Conservation (phyloP, 2,888 invertebrate species). For the Dexiosoma caninum region DNA sequence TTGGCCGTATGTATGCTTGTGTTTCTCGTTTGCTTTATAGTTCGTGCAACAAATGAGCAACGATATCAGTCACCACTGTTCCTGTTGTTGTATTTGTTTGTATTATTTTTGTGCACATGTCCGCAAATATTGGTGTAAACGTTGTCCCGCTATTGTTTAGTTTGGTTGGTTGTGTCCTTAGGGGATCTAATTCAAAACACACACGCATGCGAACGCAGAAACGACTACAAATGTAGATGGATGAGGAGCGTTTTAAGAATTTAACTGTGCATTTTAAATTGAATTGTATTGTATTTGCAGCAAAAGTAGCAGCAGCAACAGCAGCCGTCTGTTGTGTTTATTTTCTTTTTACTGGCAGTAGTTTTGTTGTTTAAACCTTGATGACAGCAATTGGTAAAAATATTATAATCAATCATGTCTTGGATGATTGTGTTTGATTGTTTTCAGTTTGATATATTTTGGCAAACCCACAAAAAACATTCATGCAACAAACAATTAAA, state of each 20-base stretch:
- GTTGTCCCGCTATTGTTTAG: slow-evolving; percentile 58
- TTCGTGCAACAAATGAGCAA: slow-evolving; percentile 59
- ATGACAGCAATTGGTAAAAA: slow-evolving; percentile 75
- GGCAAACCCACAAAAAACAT: slow-evolving; percentile 49
- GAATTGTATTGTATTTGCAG: slow-evolving; percentile 31
- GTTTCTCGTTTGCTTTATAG: neutral
- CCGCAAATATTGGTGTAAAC: slow-evolving; percentile 64
- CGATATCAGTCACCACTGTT: slow-evolving; percentile 41
- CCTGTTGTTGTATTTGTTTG: slow-evolving; percentile 68
- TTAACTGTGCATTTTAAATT: slow-evolving; percentile 23
- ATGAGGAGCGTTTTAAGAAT: slow-evolving; percentile 30
- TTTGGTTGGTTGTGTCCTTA: slow-evolving; percentile 35
- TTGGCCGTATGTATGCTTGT: neutral
- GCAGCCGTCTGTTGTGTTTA: neutral
- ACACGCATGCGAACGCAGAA: neutral
- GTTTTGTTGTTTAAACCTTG: slow-evolving; percentile 69
- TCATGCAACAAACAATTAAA: slow-evolving; percentile 39
- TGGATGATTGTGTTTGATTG: slow-evolving; percentile 46
- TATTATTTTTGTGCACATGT: slow-evolving; percentile 67
- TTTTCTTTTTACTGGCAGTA: slow-evolving; percentile 18
- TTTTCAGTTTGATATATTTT: slow-evolving; percentile 55
- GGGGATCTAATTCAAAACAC: slow-evolving; percentile 44
- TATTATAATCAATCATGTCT: slow-evolving; percentile 72
- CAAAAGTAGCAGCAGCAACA: slow-evolving; percentile 37
- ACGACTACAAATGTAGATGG: neutral